Base-by-base conservation (phyloP, 1,140 invertebrate species). In the Euschistus heros region DNA sequence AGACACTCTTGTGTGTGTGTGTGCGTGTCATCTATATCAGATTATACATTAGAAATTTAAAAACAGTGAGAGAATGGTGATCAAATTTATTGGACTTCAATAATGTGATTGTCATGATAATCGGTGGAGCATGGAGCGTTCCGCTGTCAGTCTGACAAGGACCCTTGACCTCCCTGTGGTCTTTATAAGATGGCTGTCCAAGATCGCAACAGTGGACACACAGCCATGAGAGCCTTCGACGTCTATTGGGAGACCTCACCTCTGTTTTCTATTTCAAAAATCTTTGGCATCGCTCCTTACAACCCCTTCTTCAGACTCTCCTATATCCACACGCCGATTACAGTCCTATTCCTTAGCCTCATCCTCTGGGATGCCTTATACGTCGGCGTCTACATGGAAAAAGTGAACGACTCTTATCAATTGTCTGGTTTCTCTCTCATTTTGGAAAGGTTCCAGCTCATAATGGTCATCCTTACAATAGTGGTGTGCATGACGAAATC, bases 351-450 rank as follows among this genome's bases (percentile, higher is more conserved):
- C 6, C 59, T 61, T 7, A 44, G 26, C 8, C 17, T 44, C 27
- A 37, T 18, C 1, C 15, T 24, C 14, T 13, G 15, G 5, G 26
- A 33, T 30, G 30, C 26, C 5, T 18, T 42, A 4, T 61, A 42
- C 30, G 2, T 66, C 3, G 24, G 33, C 20, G n/a, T 65, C 27
- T 15, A 17, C 18, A 66, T 66, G 65, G 30, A 66, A 18, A 54
- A 60, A 37, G 22, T 60, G 4, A 66, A 66, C 26, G 17, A 44
- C 17, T 52, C 55, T n/a, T 66, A 52, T 24, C 15, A 62, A 55
- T 26, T 66, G 17, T 66, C 65, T 10, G 26, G n/a, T 15, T 66
- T 62, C 33, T 66, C 65, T 0, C 47, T 66, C 13, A 55, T 63
- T 10, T 46, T 66, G 18, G 65, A 66, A 37, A 33, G 65, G 42